These are phyloP conservation scores for Microtus montanus DNA, from an alignment of 2,113 vertebrate genomes.

Conservation along the genomic window DNA sequence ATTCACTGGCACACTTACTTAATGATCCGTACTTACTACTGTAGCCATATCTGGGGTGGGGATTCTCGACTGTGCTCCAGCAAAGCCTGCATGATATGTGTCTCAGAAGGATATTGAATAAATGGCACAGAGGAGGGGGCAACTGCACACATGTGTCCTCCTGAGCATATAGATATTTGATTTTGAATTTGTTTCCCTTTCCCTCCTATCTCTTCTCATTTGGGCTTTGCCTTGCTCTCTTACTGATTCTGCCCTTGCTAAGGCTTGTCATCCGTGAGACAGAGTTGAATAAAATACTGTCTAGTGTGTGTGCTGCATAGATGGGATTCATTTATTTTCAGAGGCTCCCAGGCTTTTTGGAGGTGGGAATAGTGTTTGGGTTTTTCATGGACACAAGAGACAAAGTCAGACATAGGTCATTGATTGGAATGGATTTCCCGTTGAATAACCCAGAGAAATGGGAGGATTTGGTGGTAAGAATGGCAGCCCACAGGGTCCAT, in stretches of 20 bases:
- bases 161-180: background rate
- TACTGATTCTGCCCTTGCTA: no score
- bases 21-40: background rate
- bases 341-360: background rate
- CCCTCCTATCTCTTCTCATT: background rate
- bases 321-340: no score
- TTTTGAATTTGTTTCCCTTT: background rate
- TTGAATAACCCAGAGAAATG: no score
- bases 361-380: background rate
- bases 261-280: rapidly evolving
- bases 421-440: background rate
- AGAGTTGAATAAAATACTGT: background rate
- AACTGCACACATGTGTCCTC: no score
- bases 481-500: rapidly evolving
- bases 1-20: background rate
- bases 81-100: background rate
- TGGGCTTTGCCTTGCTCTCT: background rate
- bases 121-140: background rate
- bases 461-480: background rate
- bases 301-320: background rate
- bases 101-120: no score
- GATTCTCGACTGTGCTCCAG: background rate
- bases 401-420: background rate
- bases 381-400: background rate
- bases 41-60: no score